Percentiles rank a stretch among this genome's conserved stretches.
Conservation (phyloP, 1,140 invertebrate genomes). For the Drosophila eugracilis region DNA sequence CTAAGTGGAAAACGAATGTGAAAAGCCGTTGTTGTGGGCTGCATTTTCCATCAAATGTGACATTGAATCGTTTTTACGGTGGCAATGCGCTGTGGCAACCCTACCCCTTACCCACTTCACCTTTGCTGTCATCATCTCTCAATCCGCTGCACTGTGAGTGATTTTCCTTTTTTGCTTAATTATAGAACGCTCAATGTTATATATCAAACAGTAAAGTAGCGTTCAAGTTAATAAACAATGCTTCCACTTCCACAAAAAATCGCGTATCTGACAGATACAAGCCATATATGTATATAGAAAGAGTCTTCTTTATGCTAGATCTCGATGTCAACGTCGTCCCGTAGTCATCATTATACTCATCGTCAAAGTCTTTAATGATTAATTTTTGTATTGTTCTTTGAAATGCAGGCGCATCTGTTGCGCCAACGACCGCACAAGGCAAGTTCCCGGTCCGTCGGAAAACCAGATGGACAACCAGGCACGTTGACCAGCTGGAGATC, state of each 20-base stretch:
- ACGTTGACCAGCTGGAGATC: constrained; percentile 53
- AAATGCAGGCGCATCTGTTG: constrained; percentile 75
- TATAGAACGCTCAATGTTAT: constrained; percentile 62
- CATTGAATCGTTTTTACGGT: constrained; percentile 49
- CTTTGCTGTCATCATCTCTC: constrained; percentile 33
- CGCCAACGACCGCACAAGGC: constrained; percentile 68
- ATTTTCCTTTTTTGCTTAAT: constrained; percentile 54
- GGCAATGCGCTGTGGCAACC: constrained; percentile 34
- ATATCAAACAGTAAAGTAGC: constrained; percentile 56
- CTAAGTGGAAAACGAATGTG: constrained; percentile 64
- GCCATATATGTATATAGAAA: constrained; percentile 5
- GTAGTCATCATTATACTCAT: constrained; percentile 47
- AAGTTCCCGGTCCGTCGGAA: constrained; percentile 22
- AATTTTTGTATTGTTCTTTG: constrained; percentile 76
- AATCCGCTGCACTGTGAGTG: constrained; percentile 40
- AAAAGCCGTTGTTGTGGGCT: constrained; percentile 43
- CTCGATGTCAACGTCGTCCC: constrained; percentile 60
- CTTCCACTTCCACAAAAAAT: constrained; percentile 24
- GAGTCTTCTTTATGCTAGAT: constrained; percentile 46
- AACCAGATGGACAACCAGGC: constrained; percentile 17
- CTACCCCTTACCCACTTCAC: constrained; percentile 13
- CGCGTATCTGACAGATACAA: constrained; percentile 50
- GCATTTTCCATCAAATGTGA: constrained; percentile 68
- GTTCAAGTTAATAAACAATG: constrained; percentile 70
- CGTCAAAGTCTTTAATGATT: constrained; percentile 73